A percentile compares a stretch with the other conserved stretches of the same genome.
These are phyloP conservation scores for Pluvialis apricaria DNA, from an alignment of 2,113 vertebrate genomes.

Conservation along the genomic window DNA sequence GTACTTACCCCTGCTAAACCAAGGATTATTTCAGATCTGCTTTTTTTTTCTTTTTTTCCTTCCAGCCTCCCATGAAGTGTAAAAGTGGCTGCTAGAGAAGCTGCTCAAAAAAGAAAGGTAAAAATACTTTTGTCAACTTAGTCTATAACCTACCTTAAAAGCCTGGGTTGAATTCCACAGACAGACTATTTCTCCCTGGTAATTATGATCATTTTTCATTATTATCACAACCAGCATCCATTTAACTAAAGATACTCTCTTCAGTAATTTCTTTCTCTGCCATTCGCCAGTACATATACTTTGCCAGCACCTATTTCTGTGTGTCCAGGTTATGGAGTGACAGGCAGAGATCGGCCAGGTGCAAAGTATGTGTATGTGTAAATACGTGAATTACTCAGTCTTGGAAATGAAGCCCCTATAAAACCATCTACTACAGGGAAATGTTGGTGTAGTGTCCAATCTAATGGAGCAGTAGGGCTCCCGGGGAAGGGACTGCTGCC, in stretches of 20 bases:
- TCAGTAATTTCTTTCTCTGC: neutral
- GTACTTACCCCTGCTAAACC: neutral
- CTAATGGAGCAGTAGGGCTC: neutral
- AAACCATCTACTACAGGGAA: neutral
- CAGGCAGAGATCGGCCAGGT: neutral
- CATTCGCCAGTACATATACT: neutral
- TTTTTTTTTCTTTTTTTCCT: neutral
- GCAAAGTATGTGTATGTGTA: neutral
- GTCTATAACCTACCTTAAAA: neutral
- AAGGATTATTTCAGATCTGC: neutral
- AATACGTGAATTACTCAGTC: neutral
- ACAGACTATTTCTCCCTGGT: neutral
- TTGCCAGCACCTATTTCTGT: neutral
- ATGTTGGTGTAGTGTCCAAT: neutral
- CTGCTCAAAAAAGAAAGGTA: neutral
- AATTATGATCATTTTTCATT: constrained; percentile 5
- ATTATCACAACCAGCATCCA: neutral
- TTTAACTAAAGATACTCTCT: neutral
- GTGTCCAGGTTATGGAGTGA: neutral
- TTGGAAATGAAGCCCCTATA: neutral
- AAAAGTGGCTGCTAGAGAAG: neutral
- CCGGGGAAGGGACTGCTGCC: neutral
- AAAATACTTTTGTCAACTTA: neutral
- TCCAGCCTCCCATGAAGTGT: neutral
- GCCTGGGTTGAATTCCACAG: neutral